Percentiles rank a stretch among this genome's conserved stretches.
Conservation (phyloP, 2,797 vertebrate species). For the Sebastes cheni region DNA sequence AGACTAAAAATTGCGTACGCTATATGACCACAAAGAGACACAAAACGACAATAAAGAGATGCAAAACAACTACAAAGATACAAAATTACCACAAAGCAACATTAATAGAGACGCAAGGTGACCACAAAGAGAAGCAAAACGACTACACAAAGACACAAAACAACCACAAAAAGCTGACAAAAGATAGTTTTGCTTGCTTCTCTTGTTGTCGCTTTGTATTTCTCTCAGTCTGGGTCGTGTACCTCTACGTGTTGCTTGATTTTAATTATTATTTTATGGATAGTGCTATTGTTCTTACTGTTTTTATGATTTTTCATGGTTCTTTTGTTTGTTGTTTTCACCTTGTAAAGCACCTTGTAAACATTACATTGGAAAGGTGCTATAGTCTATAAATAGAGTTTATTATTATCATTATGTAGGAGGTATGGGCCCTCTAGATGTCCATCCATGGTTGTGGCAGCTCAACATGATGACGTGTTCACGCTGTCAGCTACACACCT, state of each 20-base stretch:
- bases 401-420: background rate
- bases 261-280: background rate
- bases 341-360: background rate
- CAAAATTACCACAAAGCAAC: background rate
- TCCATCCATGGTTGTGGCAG: background rate
- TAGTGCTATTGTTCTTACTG: background rate
- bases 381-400: background rate
- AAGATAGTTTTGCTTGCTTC: background rate
- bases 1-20: too few relatives aligned
- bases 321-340: background rate
- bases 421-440: background rate
- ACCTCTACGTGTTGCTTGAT: background rate
- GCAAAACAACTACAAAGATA: background rate
- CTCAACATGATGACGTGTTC: background rate
- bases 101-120: rapidly evolving
- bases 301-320: background rate
- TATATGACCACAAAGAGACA: rapidly evolving
- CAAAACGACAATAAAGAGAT: background rate
- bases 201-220: background rate
- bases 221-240: background rate
- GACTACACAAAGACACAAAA: background rate
- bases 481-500: background rate
- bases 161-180: background rate
- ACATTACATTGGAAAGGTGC: background rate
- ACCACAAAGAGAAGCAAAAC: background rate